Conservation (phyloP, 2,888 invertebrate genomes). For the Dynastes maya region DNA sequence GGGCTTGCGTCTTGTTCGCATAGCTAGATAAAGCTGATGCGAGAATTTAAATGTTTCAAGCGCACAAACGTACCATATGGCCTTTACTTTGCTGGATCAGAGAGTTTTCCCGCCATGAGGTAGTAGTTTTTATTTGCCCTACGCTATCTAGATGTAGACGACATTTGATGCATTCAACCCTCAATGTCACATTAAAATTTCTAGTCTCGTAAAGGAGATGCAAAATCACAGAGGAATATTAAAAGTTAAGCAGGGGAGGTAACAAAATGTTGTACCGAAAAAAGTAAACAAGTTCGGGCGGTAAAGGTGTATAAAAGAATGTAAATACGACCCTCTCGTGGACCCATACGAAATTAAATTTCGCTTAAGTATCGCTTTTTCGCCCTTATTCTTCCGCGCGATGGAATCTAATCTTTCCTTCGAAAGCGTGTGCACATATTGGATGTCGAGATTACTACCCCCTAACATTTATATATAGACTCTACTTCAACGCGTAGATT, state of each 20-base stretch:
- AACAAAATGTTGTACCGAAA: constrained; percentile 1
- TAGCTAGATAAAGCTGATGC: constrained; percentile 38
- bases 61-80: constrained; percentile 10
- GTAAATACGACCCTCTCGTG: constrained; percentile 8
- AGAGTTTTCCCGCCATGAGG: not conserved
- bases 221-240: constrained; percentile 20
- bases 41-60: constrained; percentile 45
- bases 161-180: too few species aligned
- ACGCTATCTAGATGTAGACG: not conserved
- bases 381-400: not conserved
- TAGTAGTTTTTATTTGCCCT: not conserved
- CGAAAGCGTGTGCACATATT: constrained; percentile 20
- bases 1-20: constrained; percentile 30
- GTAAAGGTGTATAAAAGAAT: not conserved
- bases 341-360: constrained; percentile 36
- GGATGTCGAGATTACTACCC: not conserved
- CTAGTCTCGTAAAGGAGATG: not conserved
- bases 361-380: constrained; percentile 14
- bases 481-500: constrained; percentile 18
- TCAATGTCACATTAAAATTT: constrained; percentile 5
- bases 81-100: not conserved
- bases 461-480: constrained; percentile 14
- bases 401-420: constrained; percentile 37
- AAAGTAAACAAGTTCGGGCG: constrained; percentile 20
- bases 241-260: constrained; percentile 18